Base-by-base conservation (phyloP, 2,888 invertebrate species). In the Noctua pronuba region DNA sequence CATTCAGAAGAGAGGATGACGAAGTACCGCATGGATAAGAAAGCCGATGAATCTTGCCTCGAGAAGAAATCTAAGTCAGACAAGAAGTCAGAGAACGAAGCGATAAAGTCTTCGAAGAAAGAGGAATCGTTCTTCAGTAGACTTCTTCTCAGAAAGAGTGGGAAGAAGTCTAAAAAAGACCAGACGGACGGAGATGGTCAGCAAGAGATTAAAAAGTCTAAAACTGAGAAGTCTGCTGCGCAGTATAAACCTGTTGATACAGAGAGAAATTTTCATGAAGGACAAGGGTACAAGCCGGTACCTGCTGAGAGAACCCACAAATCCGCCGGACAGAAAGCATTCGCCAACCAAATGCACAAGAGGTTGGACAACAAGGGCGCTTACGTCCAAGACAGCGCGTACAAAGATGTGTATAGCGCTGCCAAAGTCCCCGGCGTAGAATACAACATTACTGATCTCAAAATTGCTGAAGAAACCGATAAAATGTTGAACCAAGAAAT, bases 71-170 rank as follows among this genome's bases (percentile, higher is more conserved):
- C 96, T 87, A 95, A 95, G 91, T 95, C 96, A 85, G 96, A 97
- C 75, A 96, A 96, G 90, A 96, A 94, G 89, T 92, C 94, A 52
- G 96, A 96, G 82, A 96, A 96, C 83, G 96, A 97, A 95, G 92
- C 95, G 85, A 93, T 96, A 92, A 87, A 96, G 92, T 89, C 95
- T 88, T 92, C 94, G 74, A 97, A 98, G 93, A 96, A 97, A 92
- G 97, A 97, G 91, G 95, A 97, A 91, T 96, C 97, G 83, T 97
- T 97, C 92, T 97, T 98, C 91, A 97, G 97, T 77, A 97, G 98
- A 83, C 93, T 98, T 74, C 96, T 98, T 65, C 96, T 98, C 62
- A 97, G 98, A 86, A 97, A 98, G 88, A 98, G 98, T 75, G 98
- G 97, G 49, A 98, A 98, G 91, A 98, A 98, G 92, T 97, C 97